These are phyloP conservation scores for Drosophila malerkotliana DNA, from an alignment of 1,140 invertebrate genomes.

Conservation along the genomic window DNA sequence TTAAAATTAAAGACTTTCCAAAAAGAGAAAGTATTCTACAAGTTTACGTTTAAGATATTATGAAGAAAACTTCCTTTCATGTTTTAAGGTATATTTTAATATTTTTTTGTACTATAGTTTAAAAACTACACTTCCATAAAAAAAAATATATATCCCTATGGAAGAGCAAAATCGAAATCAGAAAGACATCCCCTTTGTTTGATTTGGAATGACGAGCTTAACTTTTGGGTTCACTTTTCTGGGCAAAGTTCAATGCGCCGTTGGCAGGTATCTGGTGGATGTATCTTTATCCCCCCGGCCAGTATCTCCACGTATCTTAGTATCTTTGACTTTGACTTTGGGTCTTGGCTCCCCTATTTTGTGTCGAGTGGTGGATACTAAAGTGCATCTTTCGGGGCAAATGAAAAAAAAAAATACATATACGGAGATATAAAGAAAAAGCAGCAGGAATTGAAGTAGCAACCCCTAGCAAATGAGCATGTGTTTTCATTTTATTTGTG, in stretches of 20 bases:
- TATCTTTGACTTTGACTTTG: constrained; percentile 22
- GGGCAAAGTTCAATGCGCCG: constrained; percentile 73
- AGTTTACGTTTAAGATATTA: too few relatives aligned
- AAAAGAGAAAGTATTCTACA: too few relatives aligned
- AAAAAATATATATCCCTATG: background rate
- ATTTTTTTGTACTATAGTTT: too few relatives aligned
- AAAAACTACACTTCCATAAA: too few relatives aligned
- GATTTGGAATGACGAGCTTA: constrained; percentile 61
- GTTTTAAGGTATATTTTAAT: too few relatives aligned
- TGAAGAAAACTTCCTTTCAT: too few relatives aligned
- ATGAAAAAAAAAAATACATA: background rate
- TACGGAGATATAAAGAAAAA: background rate
- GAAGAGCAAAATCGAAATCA: constrained; percentile 24
- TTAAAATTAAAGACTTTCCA: too few relatives aligned
- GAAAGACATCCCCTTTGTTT: constrained; percentile 47
- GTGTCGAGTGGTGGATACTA: constrained; percentile 15
- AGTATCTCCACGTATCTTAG: background rate
- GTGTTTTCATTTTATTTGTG: constrained; percentile 37
- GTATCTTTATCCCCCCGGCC: constrained; percentile 15
- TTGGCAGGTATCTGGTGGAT: constrained; percentile 15
- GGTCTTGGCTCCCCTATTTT: constrained; percentile 47
- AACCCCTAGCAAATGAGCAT: constrained; percentile 66
- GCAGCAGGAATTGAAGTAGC: constrained; percentile 11
- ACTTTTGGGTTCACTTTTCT: constrained; percentile 50
- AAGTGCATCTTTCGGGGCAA: constrained; percentile 24